A percentile compares a stretch with the other conserved stretches of the same genome.
These are phyloP conservation scores for Neocrepidodera transversa DNA, from an alignment of 2,888 invertebrate species.

Conservation along the genomic window DNA sequence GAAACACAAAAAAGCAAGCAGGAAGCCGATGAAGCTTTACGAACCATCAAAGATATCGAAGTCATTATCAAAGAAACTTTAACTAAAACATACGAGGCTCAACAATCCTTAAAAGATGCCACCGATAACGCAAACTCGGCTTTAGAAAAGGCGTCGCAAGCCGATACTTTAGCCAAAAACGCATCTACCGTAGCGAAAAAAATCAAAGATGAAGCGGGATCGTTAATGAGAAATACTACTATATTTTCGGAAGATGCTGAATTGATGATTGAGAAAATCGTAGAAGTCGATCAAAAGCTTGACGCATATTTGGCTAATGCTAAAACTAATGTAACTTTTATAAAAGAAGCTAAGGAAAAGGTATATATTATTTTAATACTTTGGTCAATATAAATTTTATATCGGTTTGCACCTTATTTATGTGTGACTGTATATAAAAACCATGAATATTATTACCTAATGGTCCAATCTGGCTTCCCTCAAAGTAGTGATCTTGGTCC, in stretches of 20 bases:
- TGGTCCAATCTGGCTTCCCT: too few relatives aligned
- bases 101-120: slow-evolving; percentile 75
- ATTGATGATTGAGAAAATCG: slow-evolving; percentile 72
- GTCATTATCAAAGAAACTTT: slow-evolving; percentile 75
- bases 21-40: slow-evolving; percentile 79
- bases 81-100: slow-evolving; percentile 73
- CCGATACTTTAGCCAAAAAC: slow-evolving; percentile 77
- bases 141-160: slow-evolving; percentile 74
- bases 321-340: slow-evolving; percentile 72
- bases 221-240: slow-evolving; percentile 77
- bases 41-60: slow-evolving; percentile 80
- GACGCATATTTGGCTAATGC: slow-evolving; percentile 71
- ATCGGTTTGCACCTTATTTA: too few relatives aligned
- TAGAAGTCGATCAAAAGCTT: slow-evolving; percentile 74
- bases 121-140: slow-evolving; percentile 80
- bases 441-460: too few relatives aligned
- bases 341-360: slow-evolving; percentile 76
- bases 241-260: slow-evolving; percentile 81
- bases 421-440: too few relatives aligned
- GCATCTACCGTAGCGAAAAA: slow-evolving; percentile 82
- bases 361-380: slow-evolving; percentile 53
- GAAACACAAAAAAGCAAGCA: slow-evolving; percentile 86
- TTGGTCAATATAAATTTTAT: too few relatives aligned
- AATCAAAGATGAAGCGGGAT: slow-evolving; percentile 78
- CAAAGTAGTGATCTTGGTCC: too few relatives aligned